These are phyloP conservation scores for Pholis gunnellus DNA, from an alignment of 2,113 vertebrate genomes.

Conservation along the genomic window DNA sequence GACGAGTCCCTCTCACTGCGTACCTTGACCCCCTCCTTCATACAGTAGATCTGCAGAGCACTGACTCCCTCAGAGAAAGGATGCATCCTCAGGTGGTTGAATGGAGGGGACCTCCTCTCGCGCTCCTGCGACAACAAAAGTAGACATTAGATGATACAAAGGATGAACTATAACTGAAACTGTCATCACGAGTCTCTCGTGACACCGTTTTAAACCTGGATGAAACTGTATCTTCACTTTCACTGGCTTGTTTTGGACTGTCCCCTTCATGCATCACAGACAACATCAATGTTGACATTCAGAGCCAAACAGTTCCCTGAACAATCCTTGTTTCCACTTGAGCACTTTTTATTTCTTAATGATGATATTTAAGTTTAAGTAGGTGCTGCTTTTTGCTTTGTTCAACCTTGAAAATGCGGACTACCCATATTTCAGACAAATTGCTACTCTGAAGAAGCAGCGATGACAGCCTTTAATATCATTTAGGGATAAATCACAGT, in stretches of 20 bases:
- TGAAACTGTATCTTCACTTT: background rate
- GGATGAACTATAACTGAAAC: background rate
- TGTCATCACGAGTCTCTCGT: background rate
- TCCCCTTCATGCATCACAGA: too few species aligned
- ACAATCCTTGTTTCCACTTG: background rate
- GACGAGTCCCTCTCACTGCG: background rate
- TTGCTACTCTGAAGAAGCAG: background rate
- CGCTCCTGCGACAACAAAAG: constrained; percentile 87
- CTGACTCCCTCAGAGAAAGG: constrained; percentile 98
- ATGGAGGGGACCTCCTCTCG: constrained; percentile 95
- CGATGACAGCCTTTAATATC: background rate
- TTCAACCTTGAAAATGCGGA: background rate
- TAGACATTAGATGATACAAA: background rate
- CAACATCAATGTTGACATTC: background rate
- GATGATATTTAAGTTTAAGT: background rate
- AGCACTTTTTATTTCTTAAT: background rate
- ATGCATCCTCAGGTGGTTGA: constrained; percentile 96
- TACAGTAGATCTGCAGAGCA: constrained; percentile 98
- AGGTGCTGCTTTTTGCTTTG: background rate
- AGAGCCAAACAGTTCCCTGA: background rate
- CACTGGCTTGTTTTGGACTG: background rate
- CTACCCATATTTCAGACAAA: background rate
- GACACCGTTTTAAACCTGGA: background rate
- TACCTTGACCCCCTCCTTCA: constrained; percentile 99
- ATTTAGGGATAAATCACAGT: background rate